Conservation (phyloP, 2,888 invertebrate genomes). For the Oligia fasciuncula region DNA sequence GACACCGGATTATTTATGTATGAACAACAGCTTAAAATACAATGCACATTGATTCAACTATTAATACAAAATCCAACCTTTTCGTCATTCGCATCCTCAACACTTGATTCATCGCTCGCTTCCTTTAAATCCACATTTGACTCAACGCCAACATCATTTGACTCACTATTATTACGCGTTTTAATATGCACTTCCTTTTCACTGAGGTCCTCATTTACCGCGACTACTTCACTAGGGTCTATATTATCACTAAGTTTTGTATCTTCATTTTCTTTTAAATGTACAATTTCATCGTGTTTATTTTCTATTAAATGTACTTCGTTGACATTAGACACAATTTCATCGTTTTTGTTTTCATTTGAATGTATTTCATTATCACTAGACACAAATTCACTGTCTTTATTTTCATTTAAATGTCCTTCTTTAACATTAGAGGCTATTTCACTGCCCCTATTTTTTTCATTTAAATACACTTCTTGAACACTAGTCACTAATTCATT, state of each 20-base stretch:
- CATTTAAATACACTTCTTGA: constrained; percentile 35
- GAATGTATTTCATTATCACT: constrained; percentile 26
- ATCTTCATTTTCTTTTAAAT: constrained; percentile 32
- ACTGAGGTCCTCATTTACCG: constrained; percentile 18
- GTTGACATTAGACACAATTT: constrained; percentile 24
- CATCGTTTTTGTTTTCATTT: constrained; percentile 21
- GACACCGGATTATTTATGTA: background rate
- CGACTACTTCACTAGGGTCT: constrained; percentile 19
- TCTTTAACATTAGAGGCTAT: constrained; percentile 16
- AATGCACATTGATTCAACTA: constrained; percentile 1
- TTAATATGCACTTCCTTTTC: constrained; percentile 49
- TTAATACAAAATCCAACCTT: constrained; percentile 48
- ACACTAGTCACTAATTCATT: constrained; percentile 19
- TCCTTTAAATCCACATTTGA: constrained; percentile 53
- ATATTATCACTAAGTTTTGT: constrained; percentile 14
- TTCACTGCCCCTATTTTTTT: constrained; percentile 14
- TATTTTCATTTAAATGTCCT: constrained; percentile 27
- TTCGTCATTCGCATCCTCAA: constrained; percentile 50
- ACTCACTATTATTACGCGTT: constrained; percentile 58
- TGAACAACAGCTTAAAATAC: background rate
- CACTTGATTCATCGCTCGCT: constrained; percentile 46
- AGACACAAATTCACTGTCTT: constrained; percentile 4
- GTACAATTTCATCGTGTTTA: constrained; percentile 18
- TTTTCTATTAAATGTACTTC: constrained; percentile 35
- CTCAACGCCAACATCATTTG: constrained; percentile 63